A percentile compares a stretch with the other conserved stretches of the same genome.
These are phyloP conservation scores for Sympetrum striolatum DNA, from an alignment of 2,888 invertebrate genomes.

Conservation along the genomic window DNA sequence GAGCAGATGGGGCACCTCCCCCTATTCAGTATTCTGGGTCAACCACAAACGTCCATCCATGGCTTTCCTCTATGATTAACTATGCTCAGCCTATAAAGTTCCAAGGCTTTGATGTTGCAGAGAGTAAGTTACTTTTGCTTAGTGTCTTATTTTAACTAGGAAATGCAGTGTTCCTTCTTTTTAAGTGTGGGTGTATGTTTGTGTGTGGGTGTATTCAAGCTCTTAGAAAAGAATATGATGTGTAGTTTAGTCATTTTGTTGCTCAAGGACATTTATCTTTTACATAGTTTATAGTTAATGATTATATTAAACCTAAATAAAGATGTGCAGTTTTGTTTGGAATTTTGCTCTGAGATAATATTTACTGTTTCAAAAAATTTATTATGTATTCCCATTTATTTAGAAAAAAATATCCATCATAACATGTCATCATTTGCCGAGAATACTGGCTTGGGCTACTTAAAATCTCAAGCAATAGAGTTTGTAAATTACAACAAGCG, in stretches of 20 bases:
- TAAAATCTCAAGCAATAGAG: slow-evolving; percentile 96
- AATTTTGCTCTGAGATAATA: background rate
- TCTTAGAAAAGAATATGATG: background rate
- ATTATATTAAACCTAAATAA: background rate
- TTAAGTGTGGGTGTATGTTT: background rate
- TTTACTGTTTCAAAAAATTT: background rate
- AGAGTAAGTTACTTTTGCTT: slow-evolving; percentile 69
- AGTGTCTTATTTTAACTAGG: background rate
- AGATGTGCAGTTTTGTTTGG: background rate
- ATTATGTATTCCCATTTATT: slow-evolving; percentile 53
- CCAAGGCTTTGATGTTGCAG: slow-evolving; percentile 95
- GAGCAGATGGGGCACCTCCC: slow-evolving; percentile 62
- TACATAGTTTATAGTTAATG: background rate
- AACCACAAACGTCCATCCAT: slow-evolving; percentile 98
- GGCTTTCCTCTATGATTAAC: slow-evolving; percentile 98
- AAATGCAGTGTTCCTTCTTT: background rate
- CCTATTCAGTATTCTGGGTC: slow-evolving; percentile 89
- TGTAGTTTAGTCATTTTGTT: background rate
- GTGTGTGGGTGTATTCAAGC: background rate
- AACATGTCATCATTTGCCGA: slow-evolving; percentile 99
- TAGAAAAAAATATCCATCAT: slow-evolving; percentile 94
- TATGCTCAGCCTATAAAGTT: slow-evolving; percentile 99
- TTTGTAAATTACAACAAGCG: slow-evolving; percentile 99
- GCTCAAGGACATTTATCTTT: background rate
- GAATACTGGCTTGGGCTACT: slow-evolving; percentile 92